Percentiles rank a stretch among this genome's conserved stretches.
Evolutionary conservation across 1,140 invertebrate genomes (phyloP).

Genomic region (Limonius californicus): DNA sequence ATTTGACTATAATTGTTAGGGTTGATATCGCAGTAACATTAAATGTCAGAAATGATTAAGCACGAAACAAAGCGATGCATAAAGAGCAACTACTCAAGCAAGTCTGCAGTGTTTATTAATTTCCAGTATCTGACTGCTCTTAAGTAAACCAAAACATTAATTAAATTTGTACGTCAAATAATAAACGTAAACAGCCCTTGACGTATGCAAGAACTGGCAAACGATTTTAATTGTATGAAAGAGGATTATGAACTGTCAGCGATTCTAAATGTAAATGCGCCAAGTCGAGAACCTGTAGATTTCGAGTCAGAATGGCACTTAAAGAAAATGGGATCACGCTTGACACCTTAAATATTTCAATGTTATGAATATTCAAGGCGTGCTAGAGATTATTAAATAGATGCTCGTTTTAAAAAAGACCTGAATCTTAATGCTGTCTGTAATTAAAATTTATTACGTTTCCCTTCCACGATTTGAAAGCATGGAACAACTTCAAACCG

Average conservation of each 20-base stretch:
- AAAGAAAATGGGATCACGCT: background rate
- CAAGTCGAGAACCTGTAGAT: background rate
- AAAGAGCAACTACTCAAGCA: background rate
- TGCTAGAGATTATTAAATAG: background rate
- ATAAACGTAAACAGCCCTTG: background rate
- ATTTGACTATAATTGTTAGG: too few relatives aligned
- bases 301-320: background rate
- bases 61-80: background rate
- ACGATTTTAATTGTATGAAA: background rate
- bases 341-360: background rate
- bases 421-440: background rate
- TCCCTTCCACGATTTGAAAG: too few relatives aligned
- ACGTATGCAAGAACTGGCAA: background rate
- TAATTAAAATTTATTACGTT: background rate
- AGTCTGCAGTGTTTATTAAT: background rate
- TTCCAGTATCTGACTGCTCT: background rate
- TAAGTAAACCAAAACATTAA: background rate
- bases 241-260: background rate
- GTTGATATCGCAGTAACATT: too few relatives aligned
- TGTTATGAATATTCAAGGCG: background rate
- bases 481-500: background rate
- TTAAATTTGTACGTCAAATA: background rate
- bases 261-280: background rate
- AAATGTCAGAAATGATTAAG: background rate
- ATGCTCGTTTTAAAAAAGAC: background rate